A percentile compares a stretch with the other conserved stretches of the same genome.
phyloP scores from a whole-genome alignment of 2,888 invertebrate genomes.

The Ophion slaviceki region DNA sequence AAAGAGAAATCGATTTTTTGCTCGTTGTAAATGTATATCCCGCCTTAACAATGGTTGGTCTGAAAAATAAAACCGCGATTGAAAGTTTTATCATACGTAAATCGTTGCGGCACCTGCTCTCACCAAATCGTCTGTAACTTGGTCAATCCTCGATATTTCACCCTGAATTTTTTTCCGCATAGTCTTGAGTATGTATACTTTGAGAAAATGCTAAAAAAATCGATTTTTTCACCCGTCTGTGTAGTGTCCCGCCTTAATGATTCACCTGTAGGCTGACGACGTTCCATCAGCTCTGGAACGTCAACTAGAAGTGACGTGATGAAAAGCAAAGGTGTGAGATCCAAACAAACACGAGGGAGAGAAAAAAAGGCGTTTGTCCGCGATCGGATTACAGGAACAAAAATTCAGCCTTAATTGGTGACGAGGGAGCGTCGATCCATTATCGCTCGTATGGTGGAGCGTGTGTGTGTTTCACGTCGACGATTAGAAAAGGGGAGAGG shows the following conservation, averaged over 20 bases:
- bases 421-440: constrained; percentile 15
- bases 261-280: background rate
- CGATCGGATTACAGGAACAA: constrained; percentile 25
- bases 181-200: no score
- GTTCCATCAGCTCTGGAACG: background rate
- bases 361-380: background rate
- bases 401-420: constrained; percentile 22
- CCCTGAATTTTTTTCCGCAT: no score
- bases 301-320: background rate
- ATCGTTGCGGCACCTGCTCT: no score
- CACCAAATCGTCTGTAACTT: no score
- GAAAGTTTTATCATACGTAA: no score
- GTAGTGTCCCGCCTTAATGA: background rate
- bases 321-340: constrained; percentile 15
- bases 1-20: no score
- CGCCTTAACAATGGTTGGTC: no score
- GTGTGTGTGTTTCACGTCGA: constrained; percentile 8
- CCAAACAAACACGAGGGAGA: background rate
- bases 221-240: no score
- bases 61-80: no score
- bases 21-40: no score
- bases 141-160: no score
- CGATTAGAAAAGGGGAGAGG: background rate
- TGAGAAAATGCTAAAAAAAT: no score
- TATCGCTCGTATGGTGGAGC: constrained; percentile 3